Percentiles rank a stretch among this genome's conserved stretches.
phyloP scores from a whole-genome alignment of 2,888 invertebrate species.

The Melolontha melolontha region DNA sequence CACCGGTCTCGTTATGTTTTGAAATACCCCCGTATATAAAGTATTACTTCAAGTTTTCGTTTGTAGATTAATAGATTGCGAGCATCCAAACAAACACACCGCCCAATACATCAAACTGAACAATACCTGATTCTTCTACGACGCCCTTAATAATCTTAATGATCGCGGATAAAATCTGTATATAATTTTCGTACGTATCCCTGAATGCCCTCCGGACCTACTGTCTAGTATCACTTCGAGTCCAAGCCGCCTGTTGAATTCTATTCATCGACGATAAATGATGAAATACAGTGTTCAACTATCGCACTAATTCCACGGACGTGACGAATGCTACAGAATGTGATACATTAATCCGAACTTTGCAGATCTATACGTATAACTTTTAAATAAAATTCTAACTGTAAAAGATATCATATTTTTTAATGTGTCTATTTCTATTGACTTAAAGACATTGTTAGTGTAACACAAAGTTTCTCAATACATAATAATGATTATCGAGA shows the following conservation, averaged over 20 bases:
- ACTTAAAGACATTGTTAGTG: no score
- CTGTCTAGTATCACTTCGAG: slow-evolving; percentile 60
- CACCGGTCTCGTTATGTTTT: no score
- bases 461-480: no score
- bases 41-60: no score
- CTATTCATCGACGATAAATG: slow-evolving; percentile 48
- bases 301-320: slow-evolving; percentile 47
- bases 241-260: slow-evolving; percentile 53
- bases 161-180: slow-evolving; percentile 66
- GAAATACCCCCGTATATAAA: no score
- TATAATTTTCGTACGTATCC: slow-evolving; percentile 65
- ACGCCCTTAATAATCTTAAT: slow-evolving; percentile 67
- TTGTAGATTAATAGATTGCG: slow-evolving; percentile 51
- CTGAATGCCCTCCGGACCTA: slow-evolving; percentile 62
- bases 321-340: slow-evolving; percentile 35
- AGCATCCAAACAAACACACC: slow-evolving; percentile 61
- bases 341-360: slow-evolving; percentile 53
- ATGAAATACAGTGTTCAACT: slow-evolving; percentile 41
- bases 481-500: no score
- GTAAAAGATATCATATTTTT: no score
- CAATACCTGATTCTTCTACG: slow-evolving; percentile 59
- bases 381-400: no score
- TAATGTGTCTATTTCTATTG: no score
- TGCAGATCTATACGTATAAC: neutral
- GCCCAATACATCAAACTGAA: slow-evolving; percentile 58